These are phyloP conservation scores for Ectropis crepuscularia DNA, from an alignment of 2,888 invertebrate species.

Conservation along the genomic window DNA sequence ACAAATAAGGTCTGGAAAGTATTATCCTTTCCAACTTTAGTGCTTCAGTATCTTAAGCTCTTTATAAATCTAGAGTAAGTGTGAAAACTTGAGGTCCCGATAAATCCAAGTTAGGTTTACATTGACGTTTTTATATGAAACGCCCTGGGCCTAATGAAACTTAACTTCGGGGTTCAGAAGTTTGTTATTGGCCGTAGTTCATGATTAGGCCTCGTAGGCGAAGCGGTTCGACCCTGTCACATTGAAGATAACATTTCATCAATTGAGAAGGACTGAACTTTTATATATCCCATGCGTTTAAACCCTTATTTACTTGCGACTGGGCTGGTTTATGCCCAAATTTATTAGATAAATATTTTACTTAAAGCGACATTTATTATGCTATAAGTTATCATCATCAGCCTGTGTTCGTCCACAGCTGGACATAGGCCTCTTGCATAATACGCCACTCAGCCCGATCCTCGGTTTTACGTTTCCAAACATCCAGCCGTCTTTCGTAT, in stretches of 20 bases:
- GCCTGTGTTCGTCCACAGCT: too few relatives aligned
- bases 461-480: too few relatives aligned
- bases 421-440: too few relatives aligned
- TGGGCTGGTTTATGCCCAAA: too few relatives aligned
- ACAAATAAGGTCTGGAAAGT: slow-evolving; percentile 4
- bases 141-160: slow-evolving; percentile 55
- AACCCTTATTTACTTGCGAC: too few relatives aligned
- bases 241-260: slow-evolving; percentile 61
- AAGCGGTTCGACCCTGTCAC: slow-evolving; percentile 54
- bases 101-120: slow-evolving; percentile 58
- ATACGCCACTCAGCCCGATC: too few relatives aligned
- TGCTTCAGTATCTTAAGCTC: slow-evolving; percentile 20
- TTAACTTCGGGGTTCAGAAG: slow-evolving; percentile 51
- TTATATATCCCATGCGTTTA: background rate
- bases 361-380: too few relatives aligned
- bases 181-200: slow-evolving; percentile 61
- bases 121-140: slow-evolving; percentile 58
- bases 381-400: too few relatives aligned
- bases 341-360: too few relatives aligned
- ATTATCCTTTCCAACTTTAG: slow-evolving; percentile 10
- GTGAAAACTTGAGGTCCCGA: slow-evolving; percentile 41
- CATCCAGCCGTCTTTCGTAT: too few relatives aligned
- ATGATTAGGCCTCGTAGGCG: slow-evolving; percentile 51
- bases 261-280: slow-evolving; percentile 45
- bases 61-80: slow-evolving; percentile 39